Evolutionary conservation across 1,140 invertebrate species (phyloP), one percentile per base, ranked within the genome.

Genomic region (Drosophila athabasca): DNA sequence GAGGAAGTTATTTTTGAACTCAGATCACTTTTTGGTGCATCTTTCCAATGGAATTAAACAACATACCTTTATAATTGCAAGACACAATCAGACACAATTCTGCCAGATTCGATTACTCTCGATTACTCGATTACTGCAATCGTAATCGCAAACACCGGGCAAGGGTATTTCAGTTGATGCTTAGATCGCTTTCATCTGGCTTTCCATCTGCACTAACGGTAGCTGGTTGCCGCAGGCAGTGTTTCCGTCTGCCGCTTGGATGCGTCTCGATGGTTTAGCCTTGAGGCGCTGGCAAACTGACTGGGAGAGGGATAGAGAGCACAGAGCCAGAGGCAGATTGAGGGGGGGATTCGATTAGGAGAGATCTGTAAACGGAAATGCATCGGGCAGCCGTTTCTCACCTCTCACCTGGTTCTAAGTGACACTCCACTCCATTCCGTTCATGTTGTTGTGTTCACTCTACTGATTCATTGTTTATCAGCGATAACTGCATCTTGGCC

Each of bases 341-440:
- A n/a, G n/a, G 24, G 24, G 24, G 51, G 57, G 68, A 26, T 69
- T 68, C 64, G 64, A 69, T 69, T 69, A 57, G 66, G 64, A 69
- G 43, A 43, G 6, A 3, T 35, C 60, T 65, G 60, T 66, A 66
- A 66, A 65, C 64, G 67, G 67, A 70, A 70, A 58, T 69, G 66
- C 62, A 68, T 57, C 51, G 31, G 57, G 67, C 19, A 13, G 31
- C 50, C 68, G 55, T 78, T 78, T 78, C 57, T 79, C 76, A 79
- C 76, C 76, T 78, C 51, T 64, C 55, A 49, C 55, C 6, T 44
- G 26, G 9, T 26, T 26, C 24, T 31, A 29, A 29, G 29, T 29
- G 7, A 6, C 31, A 9, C 29, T 19, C 9, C 26, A 43, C 19
- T 35, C 11, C 46, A 24, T 46, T 64, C 7, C 29, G 29, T 0